Evolutionary conservation across 1,140 invertebrate species (phyloP), one percentile per base, ranked within the genome.

Genomic region (Neodiprion lecontei): DNA sequence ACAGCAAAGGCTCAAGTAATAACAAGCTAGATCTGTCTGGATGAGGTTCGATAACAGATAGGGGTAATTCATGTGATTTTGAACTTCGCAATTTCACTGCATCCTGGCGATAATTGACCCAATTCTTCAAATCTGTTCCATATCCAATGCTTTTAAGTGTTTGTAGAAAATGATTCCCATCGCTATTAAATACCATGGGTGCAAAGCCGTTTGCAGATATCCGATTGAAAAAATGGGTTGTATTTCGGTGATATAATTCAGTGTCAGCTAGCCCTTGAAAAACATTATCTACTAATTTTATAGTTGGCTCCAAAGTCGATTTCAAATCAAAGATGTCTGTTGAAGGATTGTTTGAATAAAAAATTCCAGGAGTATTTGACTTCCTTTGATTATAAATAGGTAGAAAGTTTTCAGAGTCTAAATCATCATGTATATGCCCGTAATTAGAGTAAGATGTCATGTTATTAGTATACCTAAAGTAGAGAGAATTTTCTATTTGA

Each of bases 1-100:
- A 76, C 7, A 90, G 70, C 67, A 90, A 74, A 10, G 90, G 90
- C 75, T 91, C 89, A 47, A 91, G 78, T 48, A 91, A 75, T 40
- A 90, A 75, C 1, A 90, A 76, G 77, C 87, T 89, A 10, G 84
- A 80, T 65, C 82, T 78, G 70, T 85, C 82, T 2, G 76, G 66
- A 4, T 82, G 80, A 49, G 75, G 50, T 53, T 84, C 77, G 0
- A 50, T 75, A 12, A 80, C 74, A 7, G 75, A 71, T 28, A 71
- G 70, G 14, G 70, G 70, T 8, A 74, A 21, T 9, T 78, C 50
- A 11, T 81, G 67, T 48, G 79, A 65, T 8, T 76, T 74, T 53
- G 75, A 79, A 74, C 70, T 75, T 21, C 74, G 67, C 69, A 67
- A 70, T 14, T 74, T 79, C 67, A 61, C 77, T 40, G 74, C 75